Percentiles rank a stretch among this genome's conserved stretches.
phyloP scores from a whole-genome alignment of 1,140 invertebrate species.

The Diuraphis noxia region DNA sequence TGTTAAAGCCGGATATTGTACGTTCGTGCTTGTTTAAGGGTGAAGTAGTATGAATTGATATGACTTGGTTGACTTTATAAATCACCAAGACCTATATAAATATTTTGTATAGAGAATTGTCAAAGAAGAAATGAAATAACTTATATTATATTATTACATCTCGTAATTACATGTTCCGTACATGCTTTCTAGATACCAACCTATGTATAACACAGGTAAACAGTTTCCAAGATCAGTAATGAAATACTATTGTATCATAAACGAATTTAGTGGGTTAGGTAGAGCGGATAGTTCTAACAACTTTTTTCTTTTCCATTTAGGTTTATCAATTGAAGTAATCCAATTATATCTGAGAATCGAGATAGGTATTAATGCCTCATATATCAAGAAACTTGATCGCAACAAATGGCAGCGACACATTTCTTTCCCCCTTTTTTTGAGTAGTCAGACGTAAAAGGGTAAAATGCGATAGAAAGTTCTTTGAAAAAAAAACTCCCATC shows the following conservation, averaged over 20 bases:
- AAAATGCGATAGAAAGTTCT: conserved; percentile 8
- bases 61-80: no score
- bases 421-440: not conserved
- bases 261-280: not conserved
- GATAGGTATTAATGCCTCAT: not conserved
- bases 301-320: not conserved
- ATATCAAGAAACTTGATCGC: conserved; percentile 26
- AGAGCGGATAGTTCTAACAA: not conserved
- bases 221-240: no score
- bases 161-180: no score
- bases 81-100: no score
- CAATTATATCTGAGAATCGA: not conserved
- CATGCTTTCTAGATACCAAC: no score
- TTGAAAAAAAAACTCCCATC: not conserved
- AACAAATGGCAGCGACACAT: not conserved
- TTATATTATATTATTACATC: no score
- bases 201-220: not conserved
- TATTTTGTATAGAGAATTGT: no score
- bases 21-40: no score
- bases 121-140: no score
- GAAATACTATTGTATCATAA: not conserved
- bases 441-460: not conserved
- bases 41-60: no score
- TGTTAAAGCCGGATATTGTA: no score
- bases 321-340: not conserved